Evolutionary conservation across 1,140 invertebrate genomes (phyloP).

Genomic region (Drosophila ogumai): DNA sequence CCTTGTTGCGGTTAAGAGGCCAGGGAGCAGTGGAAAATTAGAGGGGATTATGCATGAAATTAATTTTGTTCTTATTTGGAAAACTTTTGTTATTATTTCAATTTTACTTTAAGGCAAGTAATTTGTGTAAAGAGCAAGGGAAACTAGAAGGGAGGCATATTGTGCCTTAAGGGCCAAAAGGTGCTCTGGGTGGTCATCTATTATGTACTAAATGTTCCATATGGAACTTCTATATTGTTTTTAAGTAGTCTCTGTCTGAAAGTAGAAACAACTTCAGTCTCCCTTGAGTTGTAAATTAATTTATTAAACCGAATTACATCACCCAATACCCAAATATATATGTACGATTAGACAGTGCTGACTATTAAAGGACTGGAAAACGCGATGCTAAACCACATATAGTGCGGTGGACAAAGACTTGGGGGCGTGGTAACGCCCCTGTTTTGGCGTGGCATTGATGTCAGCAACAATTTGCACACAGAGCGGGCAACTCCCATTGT

Average conservation of each 20-base stretch:
- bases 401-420: neutral
- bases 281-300: no score
- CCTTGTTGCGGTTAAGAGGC: slow-evolving; percentile 7
- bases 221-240: neutral
- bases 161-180: neutral
- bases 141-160: neutral
- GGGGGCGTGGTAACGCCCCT: slow-evolving; percentile 7
- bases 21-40: slow-evolving; percentile 9
- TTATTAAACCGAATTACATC: no score
- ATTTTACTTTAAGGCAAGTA: neutral
- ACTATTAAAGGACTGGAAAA: neutral
- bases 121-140: no score
- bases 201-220: neutral
- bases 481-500: slow-evolving; percentile 7
- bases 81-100: slow-evolving; percentile 20
- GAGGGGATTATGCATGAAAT: slow-evolving; percentile 22
- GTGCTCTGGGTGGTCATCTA: neutral
- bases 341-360: neutral
- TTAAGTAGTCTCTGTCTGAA: no score
- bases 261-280: no score
- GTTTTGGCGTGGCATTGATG: slow-evolving; percentile 37
- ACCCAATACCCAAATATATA: neutral
- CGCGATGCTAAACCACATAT: slow-evolving; percentile 1
- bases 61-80: slow-evolving; percentile 14
- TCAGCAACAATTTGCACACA: slow-evolving; percentile 59